These are phyloP conservation scores for Chaetorhynchus papuensis DNA, from an alignment of 2,113 vertebrate species.

Conservation along the genomic window DNA sequence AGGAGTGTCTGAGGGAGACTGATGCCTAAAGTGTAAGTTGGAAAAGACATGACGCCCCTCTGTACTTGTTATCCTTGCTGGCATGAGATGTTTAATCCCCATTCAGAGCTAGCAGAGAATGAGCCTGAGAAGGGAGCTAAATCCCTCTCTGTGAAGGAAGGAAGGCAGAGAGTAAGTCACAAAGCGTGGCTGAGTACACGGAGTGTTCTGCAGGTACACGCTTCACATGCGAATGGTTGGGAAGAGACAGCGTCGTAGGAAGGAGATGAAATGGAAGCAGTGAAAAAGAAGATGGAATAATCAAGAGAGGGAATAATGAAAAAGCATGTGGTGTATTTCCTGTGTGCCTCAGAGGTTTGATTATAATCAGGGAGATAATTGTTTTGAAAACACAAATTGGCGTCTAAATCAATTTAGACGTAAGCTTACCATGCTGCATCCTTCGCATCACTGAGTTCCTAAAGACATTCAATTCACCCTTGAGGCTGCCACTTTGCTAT, in stretches of 20 bases:
- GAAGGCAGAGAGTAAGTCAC: not conserved
- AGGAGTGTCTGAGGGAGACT: not conserved
- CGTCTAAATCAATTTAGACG: not conserved
- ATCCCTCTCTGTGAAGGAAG: not conserved
- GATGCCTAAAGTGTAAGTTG: not conserved
- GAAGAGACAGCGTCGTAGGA: not conserved
- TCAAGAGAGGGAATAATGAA: not conserved
- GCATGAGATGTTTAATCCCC: not conserved
- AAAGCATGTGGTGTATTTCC: not conserved
- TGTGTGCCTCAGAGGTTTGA: not conserved
- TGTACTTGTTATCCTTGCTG: not conserved
- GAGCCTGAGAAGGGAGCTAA: not conserved
- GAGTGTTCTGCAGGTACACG: accelerated
- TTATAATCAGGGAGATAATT: not conserved
- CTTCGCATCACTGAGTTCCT: not conserved
- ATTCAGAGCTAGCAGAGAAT: not conserved
- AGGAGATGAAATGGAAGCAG: not conserved
- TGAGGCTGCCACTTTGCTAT: not conserved
- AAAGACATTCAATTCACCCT: not conserved
- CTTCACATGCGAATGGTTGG: not conserved
- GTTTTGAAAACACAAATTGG: not conserved
- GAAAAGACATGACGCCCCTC: not conserved
- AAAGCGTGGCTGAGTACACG: not conserved
- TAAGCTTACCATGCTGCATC: not conserved
- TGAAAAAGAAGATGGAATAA: not conserved